Base-by-base conservation (phyloP, 2,797 vertebrate genomes). In the Danio albolineatus region DNA sequence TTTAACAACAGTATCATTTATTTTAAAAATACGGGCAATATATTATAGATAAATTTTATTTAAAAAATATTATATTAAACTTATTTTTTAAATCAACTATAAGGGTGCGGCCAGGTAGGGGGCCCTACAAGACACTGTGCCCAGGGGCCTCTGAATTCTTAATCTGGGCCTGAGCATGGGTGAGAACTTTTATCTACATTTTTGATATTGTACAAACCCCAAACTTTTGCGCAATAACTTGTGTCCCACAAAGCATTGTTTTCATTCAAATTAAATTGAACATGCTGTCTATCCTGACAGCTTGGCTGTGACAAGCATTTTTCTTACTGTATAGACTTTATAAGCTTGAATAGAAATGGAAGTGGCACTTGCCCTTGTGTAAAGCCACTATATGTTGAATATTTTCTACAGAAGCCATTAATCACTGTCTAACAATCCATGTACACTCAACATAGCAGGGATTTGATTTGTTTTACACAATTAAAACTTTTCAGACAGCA, bases 401-500 rank as follows among this genome's bases (percentile, higher is more conserved):
- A 28, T 36, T 9, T 14, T 41, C 49, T 53, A 36, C 4, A 51
- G 44, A 64, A n/a, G 17, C 16, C 21, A 70, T 70, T 66, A 41
- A 56, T 66, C 19, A 51, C 19, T 13, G 51, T 66, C 51, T 16
- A 43, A 57, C 41, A 38, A 43, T 70, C 43, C 9, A 21, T 59
- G 43, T 59, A 69, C 65, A 70, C 64, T 60, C 43, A 17, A 43
- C 62, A 46, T 66, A 16, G 49, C 41, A 12, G n/a, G 14, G 44
- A 19, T 36, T 53, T 57, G 46, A 60, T 36, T 66, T 56, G 16
- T 51, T 71, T 59, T 14, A 51, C 79, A 69, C 76, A 72, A 79
- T 71, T 49, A 61, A 43, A 78, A 78, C 66, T 53, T 60, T 43
- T 60, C 53, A 81, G 38, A 43, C 72, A 56, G 66, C 70, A 49